These are phyloP conservation scores for Lateolabrax maculatus DNA, from an alignment of 2,797 vertebrate species.

Conservation along the genomic window DNA sequence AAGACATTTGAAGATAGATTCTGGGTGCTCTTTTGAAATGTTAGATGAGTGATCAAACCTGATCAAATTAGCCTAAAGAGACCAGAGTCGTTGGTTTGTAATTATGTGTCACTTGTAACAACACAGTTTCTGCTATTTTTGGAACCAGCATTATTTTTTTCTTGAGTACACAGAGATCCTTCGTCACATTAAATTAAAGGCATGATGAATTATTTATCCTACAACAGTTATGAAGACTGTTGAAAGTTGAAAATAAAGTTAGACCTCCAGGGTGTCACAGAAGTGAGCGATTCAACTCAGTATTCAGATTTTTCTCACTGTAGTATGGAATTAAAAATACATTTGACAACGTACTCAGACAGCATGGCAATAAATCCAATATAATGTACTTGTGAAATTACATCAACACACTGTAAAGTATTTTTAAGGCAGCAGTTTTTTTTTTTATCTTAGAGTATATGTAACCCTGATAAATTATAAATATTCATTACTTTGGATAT, in stretches of 20 bases:
- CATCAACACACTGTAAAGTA: conserved; percentile 11
- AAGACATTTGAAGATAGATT: neutral
- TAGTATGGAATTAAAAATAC: conserved; percentile 46
- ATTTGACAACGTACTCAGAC: conserved; percentile 53
- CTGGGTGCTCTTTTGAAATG: neutral
- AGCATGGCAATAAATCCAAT: conserved; percentile 41
- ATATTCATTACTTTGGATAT: conserved; percentile 63
- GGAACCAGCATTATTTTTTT: conserved; percentile 30
- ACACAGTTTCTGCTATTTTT: conserved; percentile 57
- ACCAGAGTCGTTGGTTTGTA: conserved; percentile 38
- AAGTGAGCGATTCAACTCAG: conserved; percentile 32
- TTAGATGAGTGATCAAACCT: conserved; percentile 39
- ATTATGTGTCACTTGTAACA: conserved; percentile 45
- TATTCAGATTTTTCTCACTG: conserved; percentile 40
- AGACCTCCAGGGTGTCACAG: conserved; percentile 40
- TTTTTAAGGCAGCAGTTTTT: conserved; percentile 44
- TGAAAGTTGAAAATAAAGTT: conserved; percentile 61
- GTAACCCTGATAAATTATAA: conserved; percentile 47
- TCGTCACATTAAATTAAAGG: conserved; percentile 66
- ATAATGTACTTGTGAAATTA: conserved; percentile 5
- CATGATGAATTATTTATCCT: conserved; percentile 58
- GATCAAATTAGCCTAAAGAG: conserved; percentile 43
- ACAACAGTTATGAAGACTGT: conserved; percentile 35
- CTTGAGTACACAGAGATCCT: conserved; percentile 47
- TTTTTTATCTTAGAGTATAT: conserved; percentile 44